Evolutionary conservation across 2,797 vertebrate genomes (phyloP), one percentile per base, ranked within the genome.

Genomic region (Masticophis lateralis): DNA sequence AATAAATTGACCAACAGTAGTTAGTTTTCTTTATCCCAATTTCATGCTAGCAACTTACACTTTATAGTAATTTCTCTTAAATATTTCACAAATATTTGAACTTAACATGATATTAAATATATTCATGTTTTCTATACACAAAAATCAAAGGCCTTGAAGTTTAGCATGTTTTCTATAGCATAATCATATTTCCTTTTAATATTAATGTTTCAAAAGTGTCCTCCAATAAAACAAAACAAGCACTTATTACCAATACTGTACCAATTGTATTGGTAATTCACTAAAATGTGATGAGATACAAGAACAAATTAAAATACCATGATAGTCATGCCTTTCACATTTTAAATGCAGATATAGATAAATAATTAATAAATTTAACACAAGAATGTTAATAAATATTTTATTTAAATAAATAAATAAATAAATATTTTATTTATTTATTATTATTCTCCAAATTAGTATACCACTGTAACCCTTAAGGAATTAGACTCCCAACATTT

Each of bases 1-100:
- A 86, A 5, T 91, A 92, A 92, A 93, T 95, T 94, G 93, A 53
- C 92, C 94, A 96, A 93, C 61, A 92, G 91, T 95, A 95, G 93
- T 92, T 53, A 25, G 93, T 94, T 95, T 92, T 87, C 0, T 93
- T 94, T 95, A 92, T 87, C 79, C 53, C 92, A 95, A 95, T 95
- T 95, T 96, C 96, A 95, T 92, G 93, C 14, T 4, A 88, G 91
- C 94, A 94, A 1, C 0, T 57, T 90, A 91, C 87, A 87, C 88
- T 92, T 94, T 96, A 10, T 18, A 91, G 83, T 61, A 94, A 59
- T 95, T 94, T 94, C 89, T 56, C 79, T 92, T 89, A 57, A 95
- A 95, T 74, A 92, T 92, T 90, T 86, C 22, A 95, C 18, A 91
- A 93, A 92, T 89, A 95, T 94, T 93, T 94, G 94, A 92, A 0